phyloP scores from a whole-genome alignment of 2,113 vertebrate genomes.

The Sapajus apella region DNA sequence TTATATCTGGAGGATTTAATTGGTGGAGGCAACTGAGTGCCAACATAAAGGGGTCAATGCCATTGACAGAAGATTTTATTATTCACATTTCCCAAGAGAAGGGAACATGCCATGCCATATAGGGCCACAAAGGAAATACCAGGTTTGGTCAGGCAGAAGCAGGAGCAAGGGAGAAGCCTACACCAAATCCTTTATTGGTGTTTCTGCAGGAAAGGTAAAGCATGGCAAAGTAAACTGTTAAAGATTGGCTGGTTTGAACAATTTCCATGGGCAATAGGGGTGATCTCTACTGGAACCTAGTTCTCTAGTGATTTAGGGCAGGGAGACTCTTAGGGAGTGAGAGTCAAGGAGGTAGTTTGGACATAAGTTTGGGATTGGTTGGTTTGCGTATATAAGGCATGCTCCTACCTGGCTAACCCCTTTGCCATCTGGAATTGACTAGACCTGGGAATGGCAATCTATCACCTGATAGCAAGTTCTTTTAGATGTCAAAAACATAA shows the following conservation, averaged over 20 bases:
- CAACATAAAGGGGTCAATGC: background rate
- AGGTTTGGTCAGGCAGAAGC: background rate
- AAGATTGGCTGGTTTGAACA: background rate
- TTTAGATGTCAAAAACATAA: background rate
- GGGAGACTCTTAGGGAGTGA: background rate
- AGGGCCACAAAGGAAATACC: background rate
- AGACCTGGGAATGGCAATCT: background rate
- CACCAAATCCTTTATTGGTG: background rate
- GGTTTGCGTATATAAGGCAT: background rate
- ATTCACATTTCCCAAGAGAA: background rate
- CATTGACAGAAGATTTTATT: background rate
- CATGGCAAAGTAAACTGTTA: background rate
- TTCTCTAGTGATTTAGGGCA: background rate
- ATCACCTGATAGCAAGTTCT: background rate
- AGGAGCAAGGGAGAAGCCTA: background rate
- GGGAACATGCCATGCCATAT: background rate
- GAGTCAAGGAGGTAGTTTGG: background rate
- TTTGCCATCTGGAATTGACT: background rate
- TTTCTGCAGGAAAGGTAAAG: background rate
- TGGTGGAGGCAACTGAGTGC: background rate
- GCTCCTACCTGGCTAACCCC: background rate
- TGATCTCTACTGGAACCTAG: background rate
- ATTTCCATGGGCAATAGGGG: background rate
- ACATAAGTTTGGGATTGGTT: background rate
- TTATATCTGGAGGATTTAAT: background rate